These are phyloP conservation scores for Ceratotherium simum DNA, from an alignment of 2,113 vertebrate species.

Conservation along the genomic window DNA sequence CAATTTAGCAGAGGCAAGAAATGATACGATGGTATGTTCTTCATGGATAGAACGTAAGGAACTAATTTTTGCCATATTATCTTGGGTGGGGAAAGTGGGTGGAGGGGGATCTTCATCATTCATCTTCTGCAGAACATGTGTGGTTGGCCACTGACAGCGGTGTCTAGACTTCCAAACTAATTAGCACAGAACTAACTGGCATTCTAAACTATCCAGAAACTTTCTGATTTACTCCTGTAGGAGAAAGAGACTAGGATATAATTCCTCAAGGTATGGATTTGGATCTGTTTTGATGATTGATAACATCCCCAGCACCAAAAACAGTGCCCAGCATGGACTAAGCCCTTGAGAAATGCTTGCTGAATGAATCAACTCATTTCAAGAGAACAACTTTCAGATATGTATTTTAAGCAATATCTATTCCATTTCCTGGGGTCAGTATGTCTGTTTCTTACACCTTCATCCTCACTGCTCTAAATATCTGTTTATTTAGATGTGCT, in stretches of 20 bases:
- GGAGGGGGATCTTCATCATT: background rate
- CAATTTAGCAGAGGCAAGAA: conserved; percentile 2
- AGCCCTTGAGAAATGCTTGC: background rate
- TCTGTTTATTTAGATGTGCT: background rate
- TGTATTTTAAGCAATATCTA: background rate
- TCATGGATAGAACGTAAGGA: background rate
- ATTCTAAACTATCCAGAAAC: background rate
- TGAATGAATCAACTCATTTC: background rate
- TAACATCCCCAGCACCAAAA: background rate
- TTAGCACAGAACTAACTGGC: background rate
- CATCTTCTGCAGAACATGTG: background rate
- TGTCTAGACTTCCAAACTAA: background rate
- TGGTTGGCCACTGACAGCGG: background rate
- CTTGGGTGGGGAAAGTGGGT: conserved; percentile 2
- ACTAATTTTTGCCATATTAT: conserved; percentile 52
- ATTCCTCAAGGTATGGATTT: background rate
- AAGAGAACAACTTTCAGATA: background rate
- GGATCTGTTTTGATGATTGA: background rate
- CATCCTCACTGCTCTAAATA: background rate
- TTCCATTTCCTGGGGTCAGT: background rate
- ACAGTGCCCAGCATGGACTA: background rate
- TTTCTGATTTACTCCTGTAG: background rate
- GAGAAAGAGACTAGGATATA: background rate
- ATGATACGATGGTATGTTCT: background rate
- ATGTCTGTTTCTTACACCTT: background rate